These are phyloP conservation scores for Raja brachyura DNA, from an alignment of 2,113 vertebrate species.

Conservation along the genomic window DNA sequence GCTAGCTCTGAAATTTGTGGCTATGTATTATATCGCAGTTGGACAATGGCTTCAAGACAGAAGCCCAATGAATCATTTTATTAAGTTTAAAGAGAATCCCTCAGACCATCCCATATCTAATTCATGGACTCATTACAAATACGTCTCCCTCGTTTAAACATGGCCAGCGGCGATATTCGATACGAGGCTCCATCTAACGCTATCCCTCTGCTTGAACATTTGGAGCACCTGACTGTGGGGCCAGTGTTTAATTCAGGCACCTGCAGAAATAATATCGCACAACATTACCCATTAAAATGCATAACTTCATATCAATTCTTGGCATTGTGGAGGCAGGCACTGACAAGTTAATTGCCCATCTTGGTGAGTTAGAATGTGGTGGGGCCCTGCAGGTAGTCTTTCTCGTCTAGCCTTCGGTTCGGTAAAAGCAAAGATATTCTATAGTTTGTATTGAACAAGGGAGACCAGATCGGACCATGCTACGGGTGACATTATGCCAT, in stretches of 20 bases:
- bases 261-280: background rate
- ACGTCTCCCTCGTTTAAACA: background rate
- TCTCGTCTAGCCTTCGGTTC: background rate
- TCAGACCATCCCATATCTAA: background rate
- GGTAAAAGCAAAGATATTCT: background rate
- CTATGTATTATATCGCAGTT: no score
- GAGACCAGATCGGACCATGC: background rate
- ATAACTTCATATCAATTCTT: conserved; percentile 16
- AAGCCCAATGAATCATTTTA: no score
- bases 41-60: no score
- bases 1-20: no score
- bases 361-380: background rate
- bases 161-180: background rate
- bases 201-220: background rate
- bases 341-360: conserved; percentile 20
- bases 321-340: background rate
- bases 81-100: no score
- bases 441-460: background rate
- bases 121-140: background rate
- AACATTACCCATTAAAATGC: background rate
- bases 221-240: background rate
- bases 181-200: background rate
- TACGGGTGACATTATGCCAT: background rate
- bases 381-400: background rate
- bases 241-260: conserved; percentile 9